Conservation (phyloP, 2,888 invertebrate genomes). For the Lithophane socia region DNA sequence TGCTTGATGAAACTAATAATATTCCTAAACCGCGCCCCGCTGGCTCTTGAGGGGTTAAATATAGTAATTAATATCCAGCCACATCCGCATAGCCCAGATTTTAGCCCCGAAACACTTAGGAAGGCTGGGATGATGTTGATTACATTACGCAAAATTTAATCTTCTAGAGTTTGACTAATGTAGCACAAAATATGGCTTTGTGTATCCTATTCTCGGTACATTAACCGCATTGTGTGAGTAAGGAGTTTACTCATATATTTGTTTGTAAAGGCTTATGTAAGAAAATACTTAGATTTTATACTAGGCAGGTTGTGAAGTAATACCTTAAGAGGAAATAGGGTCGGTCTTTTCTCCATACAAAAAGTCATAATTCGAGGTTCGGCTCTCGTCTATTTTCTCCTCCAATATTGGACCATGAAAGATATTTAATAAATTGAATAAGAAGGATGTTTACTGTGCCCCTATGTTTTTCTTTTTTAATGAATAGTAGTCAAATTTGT, state of each 20-base stretch:
- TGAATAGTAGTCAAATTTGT: no score
- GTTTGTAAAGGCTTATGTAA: not conserved
- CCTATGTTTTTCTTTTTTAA: no score
- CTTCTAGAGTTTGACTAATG: slow-evolving; percentile 20
- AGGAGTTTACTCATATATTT: not conserved
- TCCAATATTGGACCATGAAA: no score
- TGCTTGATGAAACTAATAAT: no score
- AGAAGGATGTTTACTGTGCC: no score
- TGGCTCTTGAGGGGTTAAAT: not conserved
- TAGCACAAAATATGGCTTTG: slow-evolving; percentile 23
- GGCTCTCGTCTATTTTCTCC: no score
- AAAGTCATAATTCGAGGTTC: no score
- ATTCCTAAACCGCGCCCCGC: no score
- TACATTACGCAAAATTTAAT: slow-evolving; percentile 6
- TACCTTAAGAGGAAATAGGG: not conserved
- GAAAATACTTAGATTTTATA: not conserved
- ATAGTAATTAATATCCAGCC: not conserved
- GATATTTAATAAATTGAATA: no score
- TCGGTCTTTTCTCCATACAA: no score
- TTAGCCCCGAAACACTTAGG: slow-evolving; percentile 31
- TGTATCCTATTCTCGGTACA: slow-evolving; percentile 16
- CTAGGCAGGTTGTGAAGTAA: not conserved
- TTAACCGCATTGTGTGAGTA: slow-evolving; percentile 18
- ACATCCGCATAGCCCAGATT: slow-evolving; percentile 8
- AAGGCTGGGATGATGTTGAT: slow-evolving; percentile 4